phyloP scores from a whole-genome alignment of 2,113 vertebrate genomes.

The Triplophysa dalaica region DNA sequence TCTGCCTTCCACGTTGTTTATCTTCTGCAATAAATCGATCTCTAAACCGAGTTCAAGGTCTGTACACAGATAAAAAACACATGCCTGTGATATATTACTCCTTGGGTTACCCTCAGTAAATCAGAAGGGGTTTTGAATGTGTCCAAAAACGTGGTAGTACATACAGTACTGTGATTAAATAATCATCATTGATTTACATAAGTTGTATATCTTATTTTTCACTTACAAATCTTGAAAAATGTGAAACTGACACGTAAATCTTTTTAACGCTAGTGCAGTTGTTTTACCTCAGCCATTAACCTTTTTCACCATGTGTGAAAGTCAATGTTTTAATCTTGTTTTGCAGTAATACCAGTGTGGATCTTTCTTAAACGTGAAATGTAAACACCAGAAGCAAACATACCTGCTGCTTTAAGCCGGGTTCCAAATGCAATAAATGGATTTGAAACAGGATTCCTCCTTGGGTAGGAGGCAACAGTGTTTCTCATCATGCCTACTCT shows the following conservation, averaged over 20 bases:
- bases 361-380: neutral
- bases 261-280: too few species aligned
- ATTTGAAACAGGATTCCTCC: conserved; percentile 13
- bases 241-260: too few species aligned
- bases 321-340: conserved; percentile 8
- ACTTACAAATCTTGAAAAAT: too few species aligned
- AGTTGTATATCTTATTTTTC: too few species aligned
- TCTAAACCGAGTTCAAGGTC: conserved; percentile 32
- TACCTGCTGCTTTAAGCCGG: neutral
- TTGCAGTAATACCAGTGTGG: neutral
- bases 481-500: neutral
- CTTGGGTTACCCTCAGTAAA: conserved; percentile 28
- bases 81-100: conserved; percentile 16
- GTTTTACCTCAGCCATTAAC: neutral
- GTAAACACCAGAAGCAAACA: neutral
- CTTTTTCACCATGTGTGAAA: conserved; percentile 11
- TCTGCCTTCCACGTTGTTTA: conserved; percentile 39
- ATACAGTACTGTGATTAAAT: neutral
- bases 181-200: neutral
- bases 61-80: conserved; percentile 33
- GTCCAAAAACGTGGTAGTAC: conserved; percentile 17
- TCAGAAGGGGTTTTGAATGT: conserved; percentile 14
- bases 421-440: conserved; percentile 24
- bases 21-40: conserved; percentile 34
- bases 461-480: neutral